phyloP scores from a whole-genome alignment of 2,113 vertebrate genomes.

The Pyrgilauda ruficollis region DNA sequence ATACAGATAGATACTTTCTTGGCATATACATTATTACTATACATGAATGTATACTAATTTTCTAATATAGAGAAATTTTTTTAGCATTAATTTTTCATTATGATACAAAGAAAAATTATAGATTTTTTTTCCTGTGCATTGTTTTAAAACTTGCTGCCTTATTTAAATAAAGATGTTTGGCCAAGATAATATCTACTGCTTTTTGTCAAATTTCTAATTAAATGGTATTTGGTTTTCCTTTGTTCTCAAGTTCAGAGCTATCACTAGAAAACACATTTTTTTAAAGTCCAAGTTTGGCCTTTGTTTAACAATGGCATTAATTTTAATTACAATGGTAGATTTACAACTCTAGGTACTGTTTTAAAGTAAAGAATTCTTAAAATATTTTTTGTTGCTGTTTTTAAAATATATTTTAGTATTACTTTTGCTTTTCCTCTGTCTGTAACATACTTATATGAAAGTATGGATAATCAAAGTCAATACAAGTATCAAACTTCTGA shows the following conservation, averaged over 20 bases:
- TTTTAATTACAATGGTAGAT: background rate
- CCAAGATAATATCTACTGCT: background rate
- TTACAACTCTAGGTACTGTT: background rate
- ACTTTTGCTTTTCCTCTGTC: background rate
- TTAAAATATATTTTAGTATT: background rate
- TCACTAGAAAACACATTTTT: background rate
- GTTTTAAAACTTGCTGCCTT: background rate
- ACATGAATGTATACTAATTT: rapidly evolving
- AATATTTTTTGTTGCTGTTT: background rate
- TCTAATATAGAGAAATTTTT: rapidly evolving
- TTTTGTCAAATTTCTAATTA: background rate
- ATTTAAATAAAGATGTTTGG: background rate
- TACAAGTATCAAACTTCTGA: background rate
- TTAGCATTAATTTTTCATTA: background rate
- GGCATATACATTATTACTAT: background rate
- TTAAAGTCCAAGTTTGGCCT: background rate
- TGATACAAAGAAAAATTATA: background rate
- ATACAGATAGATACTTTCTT: background rate
- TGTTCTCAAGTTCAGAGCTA: background rate
- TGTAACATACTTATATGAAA: background rate
- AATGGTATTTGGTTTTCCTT: background rate
- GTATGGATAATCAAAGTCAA: background rate
- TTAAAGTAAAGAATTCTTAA: background rate
- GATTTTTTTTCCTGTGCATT: background rate
- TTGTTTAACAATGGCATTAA: background rate